Evolutionary conservation across 2,888 invertebrate genomes (phyloP), one percentile per base, ranked within the genome.

Genomic region (Drosophila subsilvestris): DNA sequence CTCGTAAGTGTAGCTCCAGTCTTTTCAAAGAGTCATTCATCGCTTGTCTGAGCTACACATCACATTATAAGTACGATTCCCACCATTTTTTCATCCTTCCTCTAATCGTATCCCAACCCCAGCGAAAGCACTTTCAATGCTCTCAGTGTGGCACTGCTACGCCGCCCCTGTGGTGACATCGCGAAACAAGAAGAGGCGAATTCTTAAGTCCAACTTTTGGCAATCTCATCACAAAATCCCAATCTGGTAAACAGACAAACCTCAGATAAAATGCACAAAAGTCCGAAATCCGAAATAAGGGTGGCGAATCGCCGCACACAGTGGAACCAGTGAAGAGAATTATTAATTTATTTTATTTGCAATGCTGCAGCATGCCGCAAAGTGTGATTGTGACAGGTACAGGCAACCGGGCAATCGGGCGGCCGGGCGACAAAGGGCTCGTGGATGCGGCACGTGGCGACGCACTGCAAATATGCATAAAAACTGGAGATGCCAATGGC

Each of bases 361-460:
- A 77, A 86, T 80, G 83, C 83, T 75, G 78, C 89, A 78, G 86
- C 79, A 73, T 78, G 87, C 83, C 83, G 79, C 80, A 88, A 89
- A 86, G 89, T 90, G 86, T 90, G 89, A 89, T 89, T 88, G 88
- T 90, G 89, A 90, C 89, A 90, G 89, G 90, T 90, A 82, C 86
- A 57, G 75, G 70, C 37, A n/a, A 14, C 37, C 6, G 37, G 12
- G 32, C 0, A 44, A 7, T 32, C 32, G 25, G 51, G 32, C 12
- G 32, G 32, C 32, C 22, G 22, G 22, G 22, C 45, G 44, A 43
- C 53, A 69, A 70, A 44, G 62, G 37, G 54, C 37, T 44, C 51
- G 79, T 48, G 55, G 63, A 57, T 58, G 25, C 56, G 86, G 72
- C 85, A 87, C 85, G 85, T 85, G 85, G 78, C 85, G 57, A 47